Percentiles rank a stretch among this genome's conserved stretches.
Conservation (phyloP, 2,113 vertebrate genomes). For the Ptilorrhoa leucosticta region DNA sequence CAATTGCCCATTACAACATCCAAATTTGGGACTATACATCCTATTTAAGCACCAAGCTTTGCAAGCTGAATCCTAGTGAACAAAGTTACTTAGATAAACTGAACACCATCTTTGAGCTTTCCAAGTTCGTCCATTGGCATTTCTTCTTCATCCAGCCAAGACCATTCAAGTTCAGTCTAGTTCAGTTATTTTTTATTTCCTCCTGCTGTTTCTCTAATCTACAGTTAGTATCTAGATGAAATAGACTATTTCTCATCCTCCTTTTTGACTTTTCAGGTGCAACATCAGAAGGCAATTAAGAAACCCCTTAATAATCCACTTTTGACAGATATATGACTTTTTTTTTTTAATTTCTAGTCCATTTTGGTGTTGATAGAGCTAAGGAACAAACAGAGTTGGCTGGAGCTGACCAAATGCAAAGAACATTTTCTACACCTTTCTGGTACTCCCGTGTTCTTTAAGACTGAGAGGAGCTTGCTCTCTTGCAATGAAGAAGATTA, state of each 20-base stretch:
- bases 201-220: neutral
- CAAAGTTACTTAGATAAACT: constrained; percentile 54
- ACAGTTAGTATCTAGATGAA: constrained; percentile 25
- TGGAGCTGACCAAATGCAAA: neutral
- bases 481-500: neutral
- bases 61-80: neutral
- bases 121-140: neutral
- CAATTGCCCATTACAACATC: neutral
- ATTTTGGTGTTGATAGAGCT: constrained; percentile 50
- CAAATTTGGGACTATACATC: neutral
- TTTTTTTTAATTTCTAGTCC: neutral
- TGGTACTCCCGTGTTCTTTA: neutral
- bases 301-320: constrained; percentile 51
- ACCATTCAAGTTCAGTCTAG: neutral
- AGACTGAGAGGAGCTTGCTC: neutral
- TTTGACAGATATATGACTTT: neutral
- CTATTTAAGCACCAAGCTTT: neutral
- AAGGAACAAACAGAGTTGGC: constrained; percentile 40
- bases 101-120: neutral
- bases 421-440: neutral
- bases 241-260: constrained; percentile 44
- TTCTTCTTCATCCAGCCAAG: neutral
- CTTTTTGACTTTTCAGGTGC: constrained; percentile 60
- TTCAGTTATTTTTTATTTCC: neutral
- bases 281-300: constrained; percentile 63